Evolutionary conservation across 2,113 vertebrate genomes (phyloP), one percentile per base, ranked within the genome.

Genomic region (Clarias macrocephalus): DNA sequence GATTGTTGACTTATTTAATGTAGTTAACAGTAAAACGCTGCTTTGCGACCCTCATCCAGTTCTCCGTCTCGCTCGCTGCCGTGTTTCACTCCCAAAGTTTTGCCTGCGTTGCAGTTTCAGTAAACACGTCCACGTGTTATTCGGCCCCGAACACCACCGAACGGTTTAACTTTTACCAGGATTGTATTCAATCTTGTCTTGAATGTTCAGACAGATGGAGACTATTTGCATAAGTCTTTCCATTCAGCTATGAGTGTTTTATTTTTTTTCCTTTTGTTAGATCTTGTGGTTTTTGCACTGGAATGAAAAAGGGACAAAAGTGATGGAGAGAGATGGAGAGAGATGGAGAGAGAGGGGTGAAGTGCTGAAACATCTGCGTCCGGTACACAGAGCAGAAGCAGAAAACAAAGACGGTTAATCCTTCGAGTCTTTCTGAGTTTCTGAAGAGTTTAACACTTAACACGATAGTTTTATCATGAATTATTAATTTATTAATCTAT

Each of bases 171-270:
- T 76, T 3, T 2, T n/a, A 52, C 42, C 42, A 23, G 42, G 21
- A 76, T 12, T 15, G 42, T n/a, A 54, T 54, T 52, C 15, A 52
- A 5, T 76, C 66, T 83, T 13, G 13, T 70, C 18, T 19, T 28
- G 65, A 28, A 70, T 21, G 28, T 30, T 70, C 52, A 30, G 37
- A 70, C 65, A 30, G n/a, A 68, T 54, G 65, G 65, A 28, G 52
- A 10, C 0, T 12, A 76, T 76, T 65, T 77, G 70, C 25, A 60
- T 57, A 21, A 37, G 83, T 62, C 60, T 65, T 85, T 85, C 83
- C 57, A 62, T 85, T 62, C 72, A 28, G 10, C 10, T 60, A 63
- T 42, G 30, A 33, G 33, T 63, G 30, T 65, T 25, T 63, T 80
- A 30, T 30, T 28, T 75, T 80, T 57, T 30, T 28, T 48, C 23